Percentiles rank a stretch among this genome's conserved stretches.
Evolutionary conservation across 92 coral and sea anemone species (phyloP).

Genomic region (Porites cylindrica): DNA sequence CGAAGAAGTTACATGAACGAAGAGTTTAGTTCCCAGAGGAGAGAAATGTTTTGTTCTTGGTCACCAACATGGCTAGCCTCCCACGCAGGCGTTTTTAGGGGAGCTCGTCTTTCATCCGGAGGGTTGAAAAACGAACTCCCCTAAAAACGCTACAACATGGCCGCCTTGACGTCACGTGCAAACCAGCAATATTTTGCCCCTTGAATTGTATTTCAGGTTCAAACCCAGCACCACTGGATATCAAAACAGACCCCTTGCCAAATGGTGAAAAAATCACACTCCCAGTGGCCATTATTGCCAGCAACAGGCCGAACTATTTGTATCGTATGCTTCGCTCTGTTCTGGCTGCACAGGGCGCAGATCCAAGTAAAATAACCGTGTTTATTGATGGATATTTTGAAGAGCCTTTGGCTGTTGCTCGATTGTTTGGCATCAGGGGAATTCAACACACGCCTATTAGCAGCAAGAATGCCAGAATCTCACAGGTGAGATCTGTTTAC

Average conservation of each 20-base stretch:
- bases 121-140: too few species aligned
- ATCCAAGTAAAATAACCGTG: conserved; percentile 81
- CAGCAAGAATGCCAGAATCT: conserved; percentile 98
- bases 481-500: conserved; percentile 76
- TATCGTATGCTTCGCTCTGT: conserved; percentile 94
- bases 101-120: too few species aligned
- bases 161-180: too few species aligned
- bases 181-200: neutral
- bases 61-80: too few species aligned
- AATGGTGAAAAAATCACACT: conserved; percentile 71
- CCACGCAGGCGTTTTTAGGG: too few species aligned
- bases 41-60: too few species aligned
- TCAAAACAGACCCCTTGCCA: conserved; percentile 79
- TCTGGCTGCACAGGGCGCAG: conserved; percentile 93
- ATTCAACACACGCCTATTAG: conserved; percentile 98
- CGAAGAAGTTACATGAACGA: too few species aligned
- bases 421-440: conserved; percentile 88
- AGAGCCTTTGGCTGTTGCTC: conserved; percentile 96
- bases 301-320: conserved; percentile 95
- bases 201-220: conserved; percentile 65
- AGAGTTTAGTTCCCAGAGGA: too few species aligned
- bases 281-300: conserved; percentile 96
- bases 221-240: conserved; percentile 93
- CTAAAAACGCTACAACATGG: too few species aligned
- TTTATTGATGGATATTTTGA: conserved; percentile 97